Evolutionary conservation across 2,888 invertebrate genomes (phyloP), one percentile per base, ranked within the genome.

Genomic region (Tetragonisca angustula): DNA sequence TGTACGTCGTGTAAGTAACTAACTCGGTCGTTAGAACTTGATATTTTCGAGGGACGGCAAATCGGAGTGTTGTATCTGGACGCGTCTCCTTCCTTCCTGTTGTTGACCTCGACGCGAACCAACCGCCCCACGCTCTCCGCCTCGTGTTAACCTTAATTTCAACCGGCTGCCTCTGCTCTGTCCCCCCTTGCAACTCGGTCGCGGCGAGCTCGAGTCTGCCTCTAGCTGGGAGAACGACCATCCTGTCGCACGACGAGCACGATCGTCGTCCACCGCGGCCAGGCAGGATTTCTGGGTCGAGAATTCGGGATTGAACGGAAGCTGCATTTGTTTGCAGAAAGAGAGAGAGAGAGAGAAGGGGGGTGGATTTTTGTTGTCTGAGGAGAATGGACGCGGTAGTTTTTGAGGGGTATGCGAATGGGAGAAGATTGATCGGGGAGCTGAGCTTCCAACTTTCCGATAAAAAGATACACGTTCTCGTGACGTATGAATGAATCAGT

Each of bases 11-110:
- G 1, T 9, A 11, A 43, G 11, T 9, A 43, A 11, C 1, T 11
- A 11, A 87, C 80, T 83, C 54, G 70, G 80, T 86, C 80, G 79
- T 88, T 89, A 86, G 9, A 9, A 43, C 86, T 88, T 89, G 82
- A 85, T 43, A 43, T 43, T 86, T 88, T 78, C 74, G 73, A 73
- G 61, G 74, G 71, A 79, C 80, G 83, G 17, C 71, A 69, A 27
- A 43, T 78, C 56, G 80, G 75, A 80, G 80, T 85, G 43, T 43
- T 43, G 43, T 61, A 83, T 71, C 79, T 72, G 69, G 70, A 82
- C 43, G 68, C 61, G 49, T 74, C 81, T 79, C 69, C 36, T 43
- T 81, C 69, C 79, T 73, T 80, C 61, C 80, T 59, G 62, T 64
- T 52, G 62, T 72, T 32, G 67, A 67, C 83, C 79, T 68, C 83